A percentile compares a stretch with the other conserved stretches of the same genome.
phyloP scores from a whole-genome alignment of 2,888 invertebrate species.

The Perizoma flavofasciatum region DNA sequence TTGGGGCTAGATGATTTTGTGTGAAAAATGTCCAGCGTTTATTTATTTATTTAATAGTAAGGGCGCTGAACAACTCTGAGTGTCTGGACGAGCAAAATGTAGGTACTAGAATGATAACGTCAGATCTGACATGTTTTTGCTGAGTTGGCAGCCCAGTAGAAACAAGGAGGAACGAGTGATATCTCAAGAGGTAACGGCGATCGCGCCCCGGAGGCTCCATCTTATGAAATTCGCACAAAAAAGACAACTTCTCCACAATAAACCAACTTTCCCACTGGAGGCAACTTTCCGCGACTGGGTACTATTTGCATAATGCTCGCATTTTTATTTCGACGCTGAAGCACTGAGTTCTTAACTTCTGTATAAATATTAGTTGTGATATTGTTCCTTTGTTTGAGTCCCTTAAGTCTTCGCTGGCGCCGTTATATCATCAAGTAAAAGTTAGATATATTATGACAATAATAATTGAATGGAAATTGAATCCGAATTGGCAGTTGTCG shows the following conservation, averaged over 20 bases:
- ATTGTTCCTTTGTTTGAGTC: conserved; percentile 14
- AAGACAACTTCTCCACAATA: conserved; percentile 23
- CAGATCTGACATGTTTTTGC: too few relatives aligned
- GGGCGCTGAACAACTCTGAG: too few relatives aligned
- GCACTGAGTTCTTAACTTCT: conserved; percentile 23
- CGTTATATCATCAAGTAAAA: too few relatives aligned
- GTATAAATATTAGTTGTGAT: conserved; percentile 27
- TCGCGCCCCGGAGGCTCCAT: conserved; percentile 35
- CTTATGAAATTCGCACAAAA: conserved; percentile 47
- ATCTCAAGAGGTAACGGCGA: conserved; percentile 32
- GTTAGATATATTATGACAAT: too few relatives aligned
- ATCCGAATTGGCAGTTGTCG: too few relatives aligned
- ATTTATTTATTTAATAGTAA: too few relatives aligned
- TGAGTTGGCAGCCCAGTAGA: conserved; percentile 11
- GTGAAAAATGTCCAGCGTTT: too few relatives aligned
- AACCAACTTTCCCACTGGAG: conserved; percentile 21
- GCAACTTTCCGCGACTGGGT: conserved; percentile 43
- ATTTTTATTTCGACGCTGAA: conserved; percentile 47
- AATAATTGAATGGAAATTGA: too few relatives aligned
- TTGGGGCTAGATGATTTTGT: too few relatives aligned
- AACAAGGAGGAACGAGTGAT: conserved; percentile 25
- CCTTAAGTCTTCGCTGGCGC: neutral
- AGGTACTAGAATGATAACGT: too few relatives aligned
- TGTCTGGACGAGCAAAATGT: too few relatives aligned
- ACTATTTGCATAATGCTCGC: conserved; percentile 67